phyloP scores from a whole-genome alignment of 2,888 invertebrate genomes.

The Desoria tigrina region DNA sequence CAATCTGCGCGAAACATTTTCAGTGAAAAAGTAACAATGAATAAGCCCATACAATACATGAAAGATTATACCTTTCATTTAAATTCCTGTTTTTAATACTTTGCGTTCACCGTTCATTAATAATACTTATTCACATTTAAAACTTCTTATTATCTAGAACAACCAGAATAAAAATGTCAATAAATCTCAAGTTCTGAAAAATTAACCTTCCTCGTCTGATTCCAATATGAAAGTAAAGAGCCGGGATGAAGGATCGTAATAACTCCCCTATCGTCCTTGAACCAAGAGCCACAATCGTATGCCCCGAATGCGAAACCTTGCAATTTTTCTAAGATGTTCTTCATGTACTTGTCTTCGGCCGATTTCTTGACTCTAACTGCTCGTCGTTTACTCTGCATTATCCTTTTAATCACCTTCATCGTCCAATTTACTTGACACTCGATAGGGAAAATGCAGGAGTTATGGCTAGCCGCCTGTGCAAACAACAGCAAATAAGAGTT shows the following conservation, averaged over 20 bases:
- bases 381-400: background rate
- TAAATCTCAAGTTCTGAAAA: conserved; percentile 25
- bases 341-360: conserved; percentile 5
- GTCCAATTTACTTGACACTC: conserved; percentile 25
- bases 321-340: background rate
- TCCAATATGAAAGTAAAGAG: conserved; percentile 32
- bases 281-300: conserved; percentile 21
- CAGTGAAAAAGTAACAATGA: too few species aligned
- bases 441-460: conserved; percentile 13
- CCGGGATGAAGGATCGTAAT: conserved; percentile 42
- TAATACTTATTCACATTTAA: too few species aligned
- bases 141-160: too few species aligned
- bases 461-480: background rate
- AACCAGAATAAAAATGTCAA: too few species aligned
- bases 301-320: conserved; percentile 5
- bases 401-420: conserved; percentile 7
- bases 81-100: too few species aligned
- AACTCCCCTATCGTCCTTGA: conserved; percentile 24
- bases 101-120: too few species aligned
- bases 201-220: conserved; percentile 23
- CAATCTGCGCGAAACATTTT: too few species aligned
- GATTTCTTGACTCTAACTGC: background rate
- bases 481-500: too few species aligned
- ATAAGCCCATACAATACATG: too few species aligned
- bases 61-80: too few species aligned